phyloP scores from a whole-genome alignment of 2,113 vertebrate species.

The Tragelaphus scriptus region DNA sequence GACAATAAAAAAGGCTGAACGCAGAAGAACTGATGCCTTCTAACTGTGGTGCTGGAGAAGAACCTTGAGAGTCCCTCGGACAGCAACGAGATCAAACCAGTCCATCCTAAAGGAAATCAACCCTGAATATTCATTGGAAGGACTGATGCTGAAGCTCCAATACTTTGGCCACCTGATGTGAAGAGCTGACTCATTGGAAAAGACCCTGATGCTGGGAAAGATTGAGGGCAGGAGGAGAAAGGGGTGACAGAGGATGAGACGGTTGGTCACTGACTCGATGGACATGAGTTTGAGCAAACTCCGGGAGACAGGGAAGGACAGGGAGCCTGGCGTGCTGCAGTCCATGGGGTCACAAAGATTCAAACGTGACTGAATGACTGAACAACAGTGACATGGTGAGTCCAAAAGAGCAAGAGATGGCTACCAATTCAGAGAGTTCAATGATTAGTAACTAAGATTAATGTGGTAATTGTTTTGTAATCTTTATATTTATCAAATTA shows the following conservation, averaged over 20 bases:
- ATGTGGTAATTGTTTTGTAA: background rate
- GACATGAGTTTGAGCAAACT: background rate
- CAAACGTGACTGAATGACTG: fast-evolving
- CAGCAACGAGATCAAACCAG: background rate
- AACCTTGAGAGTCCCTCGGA: background rate
- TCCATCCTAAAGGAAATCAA: background rate
- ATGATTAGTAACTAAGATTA: background rate
- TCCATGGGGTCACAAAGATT: background rate
- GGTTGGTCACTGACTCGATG: background rate
- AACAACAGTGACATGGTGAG: background rate
- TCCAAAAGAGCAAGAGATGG: background rate
- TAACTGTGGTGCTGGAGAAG: background rate
- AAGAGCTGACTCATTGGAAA: background rate
- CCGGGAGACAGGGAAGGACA: background rate
- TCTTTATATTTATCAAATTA: background rate
- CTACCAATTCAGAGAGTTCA: background rate
- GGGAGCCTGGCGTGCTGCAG: background rate
- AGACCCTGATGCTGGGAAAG: background rate
- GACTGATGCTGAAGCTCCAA: background rate
- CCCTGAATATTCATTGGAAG: background rate
- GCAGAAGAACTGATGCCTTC: background rate
- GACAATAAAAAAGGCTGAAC: background rate
- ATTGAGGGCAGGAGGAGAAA: background rate
- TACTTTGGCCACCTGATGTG: background rate
- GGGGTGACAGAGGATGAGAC: background rate